Base-by-base conservation (phyloP, 2,113 vertebrate genomes). In the Sylvilagus bachmani region DNA sequence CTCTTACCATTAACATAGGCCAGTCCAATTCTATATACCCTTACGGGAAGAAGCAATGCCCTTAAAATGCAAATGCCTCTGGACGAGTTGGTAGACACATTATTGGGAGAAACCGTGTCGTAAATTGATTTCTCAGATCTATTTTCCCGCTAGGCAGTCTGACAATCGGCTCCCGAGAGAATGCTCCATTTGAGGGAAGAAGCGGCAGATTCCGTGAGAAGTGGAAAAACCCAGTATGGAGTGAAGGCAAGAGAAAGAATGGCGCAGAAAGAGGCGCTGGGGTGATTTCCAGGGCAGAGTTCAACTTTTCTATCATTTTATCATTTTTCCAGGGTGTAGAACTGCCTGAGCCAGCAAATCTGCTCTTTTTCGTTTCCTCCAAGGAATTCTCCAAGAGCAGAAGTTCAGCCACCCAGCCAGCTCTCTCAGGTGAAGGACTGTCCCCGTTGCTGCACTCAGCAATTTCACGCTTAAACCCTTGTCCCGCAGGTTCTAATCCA, bases 101-200 rank as follows among this genome's bases (percentile, higher is more conserved):
- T 58, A 29, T 0, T 58, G 31, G 91, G 55, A 85, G 33, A 74
- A 91, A 62, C 2, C 14, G 75, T 58, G 6, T 2, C 89, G 12
- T 49, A 81, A 85, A 66, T 70, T 27, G 33, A 87, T 86, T 64
- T 51, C 79, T 94, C 38, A 77, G 51, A 24, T 79, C 71, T 70
- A 11, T 6, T 3, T 69, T 22, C 22, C 66, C 25, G 44, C 14
- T 62, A 62, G 36, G 24, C 19, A 78, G 53, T 66, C 58, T 74
- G 70, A 61, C 25, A 24, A 27, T 0, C 55, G 11, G 31, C 7
- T 3, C 33, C 61, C 8, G 3, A 78, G 25, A 74, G 4, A 58
- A 71, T 10, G 13, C 10, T 91, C 33, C 12, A 1, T n/a, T 2
- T 27, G 49, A 53, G 64, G 66, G 8, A 78, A 82, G n/a, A 89